Conservation (phyloP, 1,140 invertebrate species). For the Drosophila paulistorum region DNA sequence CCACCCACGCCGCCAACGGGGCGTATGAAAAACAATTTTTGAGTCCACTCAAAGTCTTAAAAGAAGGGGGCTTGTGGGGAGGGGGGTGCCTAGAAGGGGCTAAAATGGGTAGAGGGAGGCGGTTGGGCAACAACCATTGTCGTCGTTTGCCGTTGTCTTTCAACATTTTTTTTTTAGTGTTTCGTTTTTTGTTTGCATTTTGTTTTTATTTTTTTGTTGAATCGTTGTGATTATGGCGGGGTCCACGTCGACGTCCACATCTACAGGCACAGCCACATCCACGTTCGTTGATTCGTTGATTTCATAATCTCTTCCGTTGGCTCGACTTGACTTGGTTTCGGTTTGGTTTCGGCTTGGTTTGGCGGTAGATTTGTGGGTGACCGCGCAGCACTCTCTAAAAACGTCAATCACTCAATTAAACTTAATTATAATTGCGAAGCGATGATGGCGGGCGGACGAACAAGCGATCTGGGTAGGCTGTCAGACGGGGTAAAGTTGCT, state of each 20-base stretch:
- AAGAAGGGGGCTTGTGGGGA: background rate
- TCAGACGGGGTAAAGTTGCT: background rate
- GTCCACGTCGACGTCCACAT: background rate
- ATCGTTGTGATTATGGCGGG: conserved; percentile 73
- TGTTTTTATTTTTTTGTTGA: conserved; percentile 60
- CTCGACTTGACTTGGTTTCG: conserved; percentile 18
- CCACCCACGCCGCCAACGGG: conserved; percentile 42
- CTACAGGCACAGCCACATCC: conserved; percentile 30
- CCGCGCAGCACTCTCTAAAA: conserved; percentile 80
- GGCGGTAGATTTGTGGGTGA: conserved; percentile 74
- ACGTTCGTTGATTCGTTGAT: conserved; percentile 58
- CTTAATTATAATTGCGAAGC: conserved; percentile 82
- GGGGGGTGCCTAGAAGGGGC: conserved; percentile 3
- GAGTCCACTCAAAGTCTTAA: background rate
- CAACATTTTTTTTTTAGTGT: conserved; percentile 13
- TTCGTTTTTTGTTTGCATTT: conserved; percentile 42
- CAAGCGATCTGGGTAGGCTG: conserved; percentile 1
- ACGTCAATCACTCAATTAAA: conserved; percentile 82
- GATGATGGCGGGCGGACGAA: conserved; percentile 72
- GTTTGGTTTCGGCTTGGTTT: conserved; percentile 16
- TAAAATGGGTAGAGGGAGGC: conserved; percentile 32
- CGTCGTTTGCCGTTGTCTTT: conserved; percentile 42
- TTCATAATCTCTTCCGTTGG: conserved; percentile 73
- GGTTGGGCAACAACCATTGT: conserved; percentile 48
- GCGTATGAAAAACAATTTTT: conserved; percentile 13